Conservation (phyloP, 2,888 invertebrate species). For the Catonia carolina region DNA sequence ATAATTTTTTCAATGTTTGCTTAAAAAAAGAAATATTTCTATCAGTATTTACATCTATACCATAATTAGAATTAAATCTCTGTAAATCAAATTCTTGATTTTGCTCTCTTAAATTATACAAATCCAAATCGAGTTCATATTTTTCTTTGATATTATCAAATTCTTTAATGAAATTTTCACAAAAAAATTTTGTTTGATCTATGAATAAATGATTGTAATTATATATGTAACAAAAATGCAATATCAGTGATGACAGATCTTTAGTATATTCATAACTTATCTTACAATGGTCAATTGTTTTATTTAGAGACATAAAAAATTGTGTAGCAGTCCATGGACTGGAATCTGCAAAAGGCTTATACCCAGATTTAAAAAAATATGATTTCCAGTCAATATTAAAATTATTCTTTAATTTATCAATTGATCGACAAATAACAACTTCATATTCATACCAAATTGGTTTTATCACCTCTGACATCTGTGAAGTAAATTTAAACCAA, state of each 20-base stretch:
- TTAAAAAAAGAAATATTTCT: slow-evolving; percentile 14
- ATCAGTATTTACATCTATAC: not conserved
- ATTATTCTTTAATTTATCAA: slow-evolving; percentile 14
- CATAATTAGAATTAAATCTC: too few relatives aligned
- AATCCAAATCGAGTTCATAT: slow-evolving; percentile 15
- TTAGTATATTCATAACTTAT: not conserved
- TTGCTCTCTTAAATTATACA: too few relatives aligned
- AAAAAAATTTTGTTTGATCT: slow-evolving; percentile 18
- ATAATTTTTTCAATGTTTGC: slow-evolving; percentile 16
- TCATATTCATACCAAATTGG: slow-evolving; percentile 19
- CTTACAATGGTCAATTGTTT: slow-evolving; percentile 15
- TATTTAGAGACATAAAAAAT: slow-evolving; percentile 11
- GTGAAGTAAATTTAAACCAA: slow-evolving; percentile 12
- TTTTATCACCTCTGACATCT: slow-evolving; percentile 7
- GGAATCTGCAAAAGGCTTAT: slow-evolving; percentile 2
- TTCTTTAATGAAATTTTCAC: slow-evolving; percentile 19
- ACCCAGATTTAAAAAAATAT: not conserved
- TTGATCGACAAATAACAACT: slow-evolving; percentile 13
- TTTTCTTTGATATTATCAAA: slow-evolving; percentile 16
- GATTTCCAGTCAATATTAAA: slow-evolving; percentile 15
- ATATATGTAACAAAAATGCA: slow-evolving; percentile 12
- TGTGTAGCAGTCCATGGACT: slow-evolving; percentile 18
- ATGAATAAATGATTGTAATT: slow-evolving; percentile 14
- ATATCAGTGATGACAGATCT: not conserved
- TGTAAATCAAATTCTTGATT: too few relatives aligned